Conservation (phyloP, 2,888 invertebrate genomes). For the Tachystola acroxantha region DNA sequence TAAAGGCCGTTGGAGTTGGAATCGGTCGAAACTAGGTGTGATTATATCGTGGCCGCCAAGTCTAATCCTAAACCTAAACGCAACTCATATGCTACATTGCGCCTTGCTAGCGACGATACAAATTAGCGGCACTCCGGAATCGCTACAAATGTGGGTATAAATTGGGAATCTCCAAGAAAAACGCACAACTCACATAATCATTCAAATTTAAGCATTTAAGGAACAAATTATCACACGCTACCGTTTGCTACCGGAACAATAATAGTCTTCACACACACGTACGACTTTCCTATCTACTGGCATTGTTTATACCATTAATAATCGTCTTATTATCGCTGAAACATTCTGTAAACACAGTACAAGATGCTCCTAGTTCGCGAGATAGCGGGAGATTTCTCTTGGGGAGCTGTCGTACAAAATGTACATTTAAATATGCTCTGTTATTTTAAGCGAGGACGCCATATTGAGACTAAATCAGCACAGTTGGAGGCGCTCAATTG, state of each 20-base stretch:
- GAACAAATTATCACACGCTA: neutral
- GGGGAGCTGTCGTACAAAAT: slow-evolving; percentile 1
- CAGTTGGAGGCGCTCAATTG: slow-evolving; percentile 46
- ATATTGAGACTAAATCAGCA: slow-evolving; percentile 47
- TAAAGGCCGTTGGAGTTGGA: no score
- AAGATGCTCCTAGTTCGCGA: neutral
- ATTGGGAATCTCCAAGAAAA: no score
- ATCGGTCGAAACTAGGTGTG: no score
- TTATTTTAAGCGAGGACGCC: slow-evolving; percentile 31
- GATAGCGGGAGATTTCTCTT: neutral
- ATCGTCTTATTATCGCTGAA: neutral
- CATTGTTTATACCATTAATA: slow-evolving; percentile 1
- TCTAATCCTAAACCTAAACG: no score
- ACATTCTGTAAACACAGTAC: neutral
- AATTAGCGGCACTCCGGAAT: no score
- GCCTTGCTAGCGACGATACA: no score
- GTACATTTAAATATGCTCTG: slow-evolving; percentile 9
- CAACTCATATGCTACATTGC: no score
- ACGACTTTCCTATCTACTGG: neutral
- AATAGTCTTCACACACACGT: slow-evolving; percentile 1
- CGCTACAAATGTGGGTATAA: no score
- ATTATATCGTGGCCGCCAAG: no score
- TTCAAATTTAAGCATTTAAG: neutral
- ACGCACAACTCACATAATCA: neutral
- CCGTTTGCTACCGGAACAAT: neutral